phyloP scores from a whole-genome alignment of 2,797 vertebrate genomes.

The Myotis vivesi region DNA sequence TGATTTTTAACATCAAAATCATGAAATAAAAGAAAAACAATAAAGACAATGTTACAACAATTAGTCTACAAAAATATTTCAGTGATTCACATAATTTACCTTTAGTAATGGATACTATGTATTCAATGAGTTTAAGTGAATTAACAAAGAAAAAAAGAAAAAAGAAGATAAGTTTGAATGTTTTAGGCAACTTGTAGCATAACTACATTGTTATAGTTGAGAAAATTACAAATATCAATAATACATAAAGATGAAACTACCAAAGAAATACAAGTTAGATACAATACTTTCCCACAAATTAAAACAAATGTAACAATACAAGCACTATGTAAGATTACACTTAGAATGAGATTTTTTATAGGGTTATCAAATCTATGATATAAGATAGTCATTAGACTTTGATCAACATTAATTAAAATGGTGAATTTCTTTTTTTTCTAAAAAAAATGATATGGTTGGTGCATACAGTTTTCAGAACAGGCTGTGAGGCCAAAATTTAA shows the following conservation, averaged over 20 bases:
- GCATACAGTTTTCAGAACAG: constrained; percentile 84
- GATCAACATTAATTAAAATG: constrained; percentile 84
- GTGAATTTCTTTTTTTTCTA: constrained; percentile 77
- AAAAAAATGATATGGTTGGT: constrained; percentile 84
- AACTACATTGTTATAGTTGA: constrained; percentile 86
- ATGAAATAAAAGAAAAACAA: constrained; percentile 83
- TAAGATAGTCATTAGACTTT: constrained; percentile 85
- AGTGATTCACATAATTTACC: constrained; percentile 85
- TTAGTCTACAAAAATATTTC: constrained; percentile 88
- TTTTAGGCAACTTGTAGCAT: constrained; percentile 87
- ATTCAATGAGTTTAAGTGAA: constrained; percentile 85
- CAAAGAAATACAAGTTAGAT: constrained; percentile 85
- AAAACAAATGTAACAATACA: constrained; percentile 85
- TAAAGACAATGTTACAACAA: constrained; percentile 82
- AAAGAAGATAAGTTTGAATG: constrained; percentile 81
- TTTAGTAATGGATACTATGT: constrained; percentile 84
- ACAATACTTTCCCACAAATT: constrained; percentile 84
- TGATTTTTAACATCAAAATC: constrained; percentile 84
- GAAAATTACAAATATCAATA: constrained; percentile 86
- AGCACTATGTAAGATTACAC: constrained; percentile 85
- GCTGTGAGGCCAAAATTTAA: constrained; percentile 85
- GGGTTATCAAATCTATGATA: constrained; percentile 83
- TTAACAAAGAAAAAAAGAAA: constrained; percentile 82
- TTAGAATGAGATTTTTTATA: constrained; percentile 78
- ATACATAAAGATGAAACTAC: constrained; percentile 85